A percentile compares a stretch with the other conserved stretches of the same genome.
These are phyloP conservation scores for Erpobdella octoculata DNA, from an alignment of 2,888 invertebrate species.

Conservation along the genomic window DNA sequence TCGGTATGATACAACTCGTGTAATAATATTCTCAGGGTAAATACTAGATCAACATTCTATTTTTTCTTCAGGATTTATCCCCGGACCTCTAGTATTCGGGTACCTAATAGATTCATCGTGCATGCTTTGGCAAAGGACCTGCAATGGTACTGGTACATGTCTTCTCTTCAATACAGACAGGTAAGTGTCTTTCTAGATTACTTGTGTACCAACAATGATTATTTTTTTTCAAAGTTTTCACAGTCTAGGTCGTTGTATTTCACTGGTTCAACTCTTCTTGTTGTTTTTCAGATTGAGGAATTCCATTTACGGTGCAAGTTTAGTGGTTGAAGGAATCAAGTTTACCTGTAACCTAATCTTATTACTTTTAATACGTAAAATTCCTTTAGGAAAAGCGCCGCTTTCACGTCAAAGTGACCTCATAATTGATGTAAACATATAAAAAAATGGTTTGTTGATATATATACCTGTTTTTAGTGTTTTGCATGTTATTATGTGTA, in stretches of 20 bases:
- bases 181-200: constrained; percentile 7
- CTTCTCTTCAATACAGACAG: constrained; percentile 35
- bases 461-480: too few relatives aligned
- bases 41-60: neutral
- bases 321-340: constrained; percentile 26
- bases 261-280: neutral
- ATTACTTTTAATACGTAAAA: neutral
- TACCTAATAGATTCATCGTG: constrained; percentile 34
- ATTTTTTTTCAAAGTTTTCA: neutral
- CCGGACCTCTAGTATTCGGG: constrained; percentile 37
- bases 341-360: neutral
- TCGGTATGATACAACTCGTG: constrained; percentile 29
- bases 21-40: neutral
- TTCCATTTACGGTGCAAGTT: constrained; percentile 34
- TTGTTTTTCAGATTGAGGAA: constrained; percentile 14
- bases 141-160: constrained; percentile 32
- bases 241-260: too few relatives aligned
- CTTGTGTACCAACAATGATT: neutral
- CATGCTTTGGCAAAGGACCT: constrained; percentile 35
- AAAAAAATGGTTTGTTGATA: neutral
- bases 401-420: neutral
- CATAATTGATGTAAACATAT: neutral
- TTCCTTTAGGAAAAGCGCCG: neutral
- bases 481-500: too few relatives aligned
- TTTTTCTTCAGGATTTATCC: constrained; percentile 33